Conservation (phyloP, 2,113 vertebrate genomes). For the Apteryx owenii region DNA sequence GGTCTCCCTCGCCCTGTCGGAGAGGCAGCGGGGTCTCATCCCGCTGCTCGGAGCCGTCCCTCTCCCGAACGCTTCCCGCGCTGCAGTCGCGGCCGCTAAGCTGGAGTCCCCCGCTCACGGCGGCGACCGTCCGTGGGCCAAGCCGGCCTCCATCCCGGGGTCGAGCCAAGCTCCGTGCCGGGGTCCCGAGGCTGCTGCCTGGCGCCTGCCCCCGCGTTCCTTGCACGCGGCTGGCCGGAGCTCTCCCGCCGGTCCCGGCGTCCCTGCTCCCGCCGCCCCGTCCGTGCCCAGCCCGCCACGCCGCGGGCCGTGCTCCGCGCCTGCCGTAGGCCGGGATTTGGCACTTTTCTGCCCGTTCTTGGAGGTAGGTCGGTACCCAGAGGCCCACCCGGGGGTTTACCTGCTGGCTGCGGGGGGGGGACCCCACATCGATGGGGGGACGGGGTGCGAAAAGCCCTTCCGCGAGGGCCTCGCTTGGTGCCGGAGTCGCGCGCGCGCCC, state of each 20-base stretch:
- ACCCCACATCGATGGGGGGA: no score
- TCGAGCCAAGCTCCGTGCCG: no score
- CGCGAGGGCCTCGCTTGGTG: background rate
- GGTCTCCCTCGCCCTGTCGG: no score
- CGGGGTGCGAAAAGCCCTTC: no score
- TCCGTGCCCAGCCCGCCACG: background rate
- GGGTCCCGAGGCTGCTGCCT: fast-evolving
- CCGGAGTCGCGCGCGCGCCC: background rate
- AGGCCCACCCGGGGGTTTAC: background rate
- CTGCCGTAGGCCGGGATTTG: no score
- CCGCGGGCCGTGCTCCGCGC: background rate
- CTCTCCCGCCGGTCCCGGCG: background rate
- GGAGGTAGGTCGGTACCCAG: background rate
- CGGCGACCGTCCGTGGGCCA: background rate
- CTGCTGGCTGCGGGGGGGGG: background rate
- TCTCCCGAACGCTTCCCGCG: fast-evolving
- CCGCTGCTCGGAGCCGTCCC: background rate
- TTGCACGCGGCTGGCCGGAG: background rate
- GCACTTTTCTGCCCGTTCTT: background rate
- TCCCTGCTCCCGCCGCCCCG: background rate
- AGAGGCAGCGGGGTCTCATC: background rate
- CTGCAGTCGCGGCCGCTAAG: fast-evolving
- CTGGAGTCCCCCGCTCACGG: background rate
- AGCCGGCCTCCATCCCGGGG: background rate
- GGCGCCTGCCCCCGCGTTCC: background rate